phyloP scores from a whole-genome alignment of 2,113 vertebrate genomes.

The Burhinus bistriatus region DNA sequence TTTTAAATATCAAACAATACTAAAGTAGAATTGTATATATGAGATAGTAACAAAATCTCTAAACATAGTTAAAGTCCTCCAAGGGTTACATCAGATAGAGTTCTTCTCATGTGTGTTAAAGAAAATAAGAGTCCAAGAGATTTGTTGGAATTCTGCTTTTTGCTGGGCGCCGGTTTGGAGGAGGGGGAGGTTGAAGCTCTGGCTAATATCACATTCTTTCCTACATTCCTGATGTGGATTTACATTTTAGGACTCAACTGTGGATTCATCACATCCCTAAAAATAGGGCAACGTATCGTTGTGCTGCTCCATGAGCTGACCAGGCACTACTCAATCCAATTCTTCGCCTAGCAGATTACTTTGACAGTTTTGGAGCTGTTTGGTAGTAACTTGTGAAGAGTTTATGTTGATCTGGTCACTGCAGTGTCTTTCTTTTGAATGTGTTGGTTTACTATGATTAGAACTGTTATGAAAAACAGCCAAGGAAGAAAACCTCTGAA shows the following conservation, averaged over 20 bases:
- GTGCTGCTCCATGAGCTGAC: neutral
- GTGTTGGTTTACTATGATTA: neutral
- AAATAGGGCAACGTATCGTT: neutral
- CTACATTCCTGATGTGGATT: neutral
- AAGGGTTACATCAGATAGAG: neutral
- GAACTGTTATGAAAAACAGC: neutral
- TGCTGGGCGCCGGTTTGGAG: neutral
- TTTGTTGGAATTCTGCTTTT: neutral
- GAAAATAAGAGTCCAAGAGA: neutral
- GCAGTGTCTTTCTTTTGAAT: neutral
- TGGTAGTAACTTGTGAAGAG: neutral
- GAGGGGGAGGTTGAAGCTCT: conserved; percentile 21
- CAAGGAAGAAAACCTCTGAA: neutral
- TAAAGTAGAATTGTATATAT: neutral
- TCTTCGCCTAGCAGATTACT: neutral
- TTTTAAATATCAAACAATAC: neutral
- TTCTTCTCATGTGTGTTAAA: neutral
- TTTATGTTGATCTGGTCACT: neutral
- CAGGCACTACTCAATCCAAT: neutral
- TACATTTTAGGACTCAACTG: conserved; percentile 16
- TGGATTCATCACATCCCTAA: neutral
- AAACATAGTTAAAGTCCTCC: neutral
- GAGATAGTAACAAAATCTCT: neutral
- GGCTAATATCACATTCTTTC: conserved; percentile 52
- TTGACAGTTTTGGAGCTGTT: neutral